These are phyloP conservation scores for Sturnus vulgaris DNA, from an alignment of 2,113 vertebrate genomes.

Conservation along the genomic window DNA sequence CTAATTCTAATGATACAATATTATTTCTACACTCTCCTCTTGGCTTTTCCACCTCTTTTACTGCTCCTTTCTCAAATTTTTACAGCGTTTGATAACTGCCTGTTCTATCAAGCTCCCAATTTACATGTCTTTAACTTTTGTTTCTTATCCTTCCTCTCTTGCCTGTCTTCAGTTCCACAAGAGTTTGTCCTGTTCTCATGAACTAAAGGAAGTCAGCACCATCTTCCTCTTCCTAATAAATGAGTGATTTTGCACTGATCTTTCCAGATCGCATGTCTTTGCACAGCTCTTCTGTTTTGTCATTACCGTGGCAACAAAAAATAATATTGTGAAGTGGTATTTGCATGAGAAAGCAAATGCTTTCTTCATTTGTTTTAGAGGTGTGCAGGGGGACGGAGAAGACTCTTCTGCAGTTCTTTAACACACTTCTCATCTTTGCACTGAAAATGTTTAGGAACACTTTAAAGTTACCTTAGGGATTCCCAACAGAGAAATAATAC, in stretches of 20 bases:
- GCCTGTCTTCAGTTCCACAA: background rate
- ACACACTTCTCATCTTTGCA: background rate
- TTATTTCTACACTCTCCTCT: background rate
- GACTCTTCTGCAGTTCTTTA: background rate
- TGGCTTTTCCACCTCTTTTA: background rate
- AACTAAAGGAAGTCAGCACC: background rate
- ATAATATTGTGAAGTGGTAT: slow-evolving; percentile 54
- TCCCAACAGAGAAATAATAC: background rate
- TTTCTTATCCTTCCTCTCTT: background rate
- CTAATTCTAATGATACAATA: background rate
- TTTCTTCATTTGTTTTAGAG: slow-evolving; percentile 32
- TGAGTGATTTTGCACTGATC: background rate
- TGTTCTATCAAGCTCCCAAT: background rate
- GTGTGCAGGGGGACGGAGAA: background rate
- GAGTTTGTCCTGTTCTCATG: background rate
- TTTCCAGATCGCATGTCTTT: slow-evolving; percentile 20
- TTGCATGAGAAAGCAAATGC: slow-evolving; percentile 33
- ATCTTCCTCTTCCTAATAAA: background rate
- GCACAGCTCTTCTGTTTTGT: slow-evolving; percentile 50
- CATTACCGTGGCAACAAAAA: background rate
- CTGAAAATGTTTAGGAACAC: background rate
- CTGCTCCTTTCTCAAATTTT: background rate
- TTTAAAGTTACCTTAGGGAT: background rate
- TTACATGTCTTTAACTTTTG: background rate
- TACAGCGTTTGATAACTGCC: background rate